Evolutionary conservation across 2,888 invertebrate species (phyloP).

Genomic region (Dyspetes luteomarginatus): DNA sequence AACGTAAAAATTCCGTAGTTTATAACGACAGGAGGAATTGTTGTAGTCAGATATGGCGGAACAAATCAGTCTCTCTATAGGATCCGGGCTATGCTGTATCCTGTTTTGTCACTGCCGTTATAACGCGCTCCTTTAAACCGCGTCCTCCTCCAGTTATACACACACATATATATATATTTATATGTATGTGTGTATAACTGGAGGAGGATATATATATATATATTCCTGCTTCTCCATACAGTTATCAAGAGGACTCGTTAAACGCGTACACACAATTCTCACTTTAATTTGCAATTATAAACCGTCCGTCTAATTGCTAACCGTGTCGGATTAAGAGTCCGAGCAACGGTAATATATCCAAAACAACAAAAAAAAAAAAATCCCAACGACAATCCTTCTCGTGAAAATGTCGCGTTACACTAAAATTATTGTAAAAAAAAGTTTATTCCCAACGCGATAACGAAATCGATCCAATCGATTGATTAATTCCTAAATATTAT

Average conservation of each 20-base stretch:
- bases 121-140: constrained; percentile 62
- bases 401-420: background rate
- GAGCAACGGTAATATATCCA: no score
- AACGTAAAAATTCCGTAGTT: constrained; percentile 24
- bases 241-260: constrained; percentile 71
- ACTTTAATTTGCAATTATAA: background rate
- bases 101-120: constrained; percentile 66
- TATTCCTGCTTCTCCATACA: constrained; percentile 76
- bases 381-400: background rate
- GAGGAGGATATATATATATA: constrained; percentile 56
- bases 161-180: no score
- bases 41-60: constrained; percentile 72
- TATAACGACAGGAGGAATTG: constrained; percentile 55
- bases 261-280: background rate
- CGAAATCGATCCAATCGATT: no score
- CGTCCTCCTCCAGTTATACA: constrained; percentile 67
- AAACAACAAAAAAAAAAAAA: background rate
- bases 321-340: background rate
- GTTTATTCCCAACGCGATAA: no score
- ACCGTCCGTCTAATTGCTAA: background rate
- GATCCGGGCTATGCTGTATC: constrained; percentile 60
- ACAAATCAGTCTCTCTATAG: constrained; percentile 74
- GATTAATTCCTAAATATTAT: no score
- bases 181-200: constrained; percentile 72
- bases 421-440: background rate